Base-by-base conservation (phyloP, 1,140 invertebrate species). In the Pemphigus obesinymphae region DNA sequence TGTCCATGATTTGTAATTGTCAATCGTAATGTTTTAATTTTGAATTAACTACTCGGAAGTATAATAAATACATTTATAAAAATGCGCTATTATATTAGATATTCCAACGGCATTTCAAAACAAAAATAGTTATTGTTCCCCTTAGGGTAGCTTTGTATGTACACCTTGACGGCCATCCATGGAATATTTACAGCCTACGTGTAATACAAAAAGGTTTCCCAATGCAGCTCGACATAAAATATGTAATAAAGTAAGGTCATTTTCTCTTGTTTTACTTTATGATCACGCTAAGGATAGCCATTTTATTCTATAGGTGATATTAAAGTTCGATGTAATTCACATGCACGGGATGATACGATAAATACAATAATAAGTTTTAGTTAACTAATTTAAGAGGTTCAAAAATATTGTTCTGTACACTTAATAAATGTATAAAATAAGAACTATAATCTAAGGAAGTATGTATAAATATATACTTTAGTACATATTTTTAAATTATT, bases 201-300 rank as follows among this genome's bases (percentile, higher is more conserved):
- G 37, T 15, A 70, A 70, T 70, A 43, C 37, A 70, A 70, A 70
- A 26, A 11, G 66, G n/a, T 70, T 43, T 70, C 66, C 34, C 66
- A 26, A 70, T 70, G 23, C 37, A 23, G n/a, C 66, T 70, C 11
- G 23, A n/a, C n/a, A 43, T 70, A 70, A 70, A 68, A 70, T 70
- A 40, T 70, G 37, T 43, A 70, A 70, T 43, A 70, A 70, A 70
- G 26, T 70, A 43, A 37, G 37, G 37, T 68, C 37, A 17, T 68
- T 68, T 68, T 68, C 37, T 68, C 63, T 68, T 37, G 34, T 68
- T 68, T 40, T 37, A 68, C 63, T 68, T 40, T 68, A 68, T 34
- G 31, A n/a, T 40, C 34, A 37, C 17, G 34, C 63, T 68, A 68
- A 68, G 17, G 63, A 68, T 68, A 68, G n/a, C 63, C 34, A 68